Conservation (phyloP, 1,140 invertebrate genomes). For the Teleopsis dalmanni region DNA sequence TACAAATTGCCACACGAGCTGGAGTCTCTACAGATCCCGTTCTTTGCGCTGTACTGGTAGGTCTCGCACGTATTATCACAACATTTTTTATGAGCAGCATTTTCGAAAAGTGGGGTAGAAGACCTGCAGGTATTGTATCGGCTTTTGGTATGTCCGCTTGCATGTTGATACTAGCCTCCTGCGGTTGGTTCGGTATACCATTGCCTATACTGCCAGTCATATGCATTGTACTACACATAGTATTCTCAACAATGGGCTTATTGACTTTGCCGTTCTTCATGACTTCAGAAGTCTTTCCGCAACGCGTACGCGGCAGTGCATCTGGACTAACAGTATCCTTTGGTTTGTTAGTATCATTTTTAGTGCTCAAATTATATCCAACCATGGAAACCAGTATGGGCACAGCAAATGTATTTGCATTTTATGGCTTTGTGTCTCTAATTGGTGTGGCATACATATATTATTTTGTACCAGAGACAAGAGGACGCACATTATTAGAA, state of each 20-base stretch:
- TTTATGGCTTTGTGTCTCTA: conserved; percentile 61
- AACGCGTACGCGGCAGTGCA: conserved; percentile 57
- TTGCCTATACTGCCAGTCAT: conserved; percentile 43
- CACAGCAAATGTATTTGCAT: conserved; percentile 60
- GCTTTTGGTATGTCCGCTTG: conserved; percentile 55
- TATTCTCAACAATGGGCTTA: conserved; percentile 56
- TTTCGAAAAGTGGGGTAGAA: conserved; percentile 52
- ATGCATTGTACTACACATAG: conserved; percentile 53
- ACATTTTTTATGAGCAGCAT: conserved; percentile 50
- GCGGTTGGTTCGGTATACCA: conserved; percentile 35
- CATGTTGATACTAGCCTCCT: conserved; percentile 49
- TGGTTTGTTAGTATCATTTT: conserved; percentile 64
- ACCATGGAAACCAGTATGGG: conserved; percentile 51
- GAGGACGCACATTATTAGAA: conserved; percentile 65
- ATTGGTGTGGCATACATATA: conserved; percentile 61
- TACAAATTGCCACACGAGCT: conserved; percentile 54
- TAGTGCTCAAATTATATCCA: conserved; percentile 68
- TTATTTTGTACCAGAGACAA: conserved; percentile 71
- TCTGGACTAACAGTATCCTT: conserved; percentile 57
- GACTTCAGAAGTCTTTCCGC: conserved; percentile 67
- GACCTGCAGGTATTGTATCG: conserved; percentile 52
- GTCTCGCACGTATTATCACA: conserved; percentile 50
- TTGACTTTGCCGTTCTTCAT: conserved; percentile 64
- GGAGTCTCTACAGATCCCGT: conserved; percentile 52
- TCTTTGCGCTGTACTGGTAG: conserved; percentile 51